Evolutionary conservation across 2,888 invertebrate genomes (phyloP).

Genomic region (Ceraclea dissimilis): DNA sequence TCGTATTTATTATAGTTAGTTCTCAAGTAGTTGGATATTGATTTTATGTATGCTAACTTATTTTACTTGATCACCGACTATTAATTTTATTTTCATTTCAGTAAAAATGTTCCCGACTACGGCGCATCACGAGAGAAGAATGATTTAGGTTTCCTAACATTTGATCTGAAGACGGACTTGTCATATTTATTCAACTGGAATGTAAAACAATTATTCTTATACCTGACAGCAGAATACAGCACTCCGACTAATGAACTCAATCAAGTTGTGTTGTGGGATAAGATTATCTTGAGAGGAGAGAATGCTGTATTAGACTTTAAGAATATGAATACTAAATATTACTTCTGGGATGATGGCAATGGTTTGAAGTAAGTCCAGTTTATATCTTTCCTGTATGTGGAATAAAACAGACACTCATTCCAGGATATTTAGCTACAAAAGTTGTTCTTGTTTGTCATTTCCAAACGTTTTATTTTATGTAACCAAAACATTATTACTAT

Average conservation of each 20-base stretch:
- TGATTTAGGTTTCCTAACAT: slow-evolving; percentile 91
- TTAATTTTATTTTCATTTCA: slow-evolving; percentile 40
- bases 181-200: slow-evolving; percentile 97
- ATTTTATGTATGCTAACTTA: too few relatives aligned
- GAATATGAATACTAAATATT: slow-evolving; percentile 95
- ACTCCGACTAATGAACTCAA: slow-evolving; percentile 81
- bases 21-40: too few relatives aligned
- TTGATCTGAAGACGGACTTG: slow-evolving; percentile 89
- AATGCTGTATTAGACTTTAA: slow-evolving; percentile 88
- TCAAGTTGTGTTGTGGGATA: slow-evolving; percentile 98
- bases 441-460: too few relatives aligned
- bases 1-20: too few relatives aligned
- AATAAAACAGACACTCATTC: too few relatives aligned
- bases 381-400: background rate
- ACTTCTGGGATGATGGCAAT: slow-evolving; percentile 99
- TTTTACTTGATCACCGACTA: too few relatives aligned
- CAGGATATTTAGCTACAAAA: too few relatives aligned
- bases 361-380: slow-evolving; percentile 70
- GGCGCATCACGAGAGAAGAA: slow-evolving; percentile 88
- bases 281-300: slow-evolving; percentile 91
- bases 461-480: too few relatives aligned
- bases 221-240: slow-evolving; percentile 92
- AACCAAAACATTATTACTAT: too few relatives aligned
- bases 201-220: slow-evolving; percentile 95
- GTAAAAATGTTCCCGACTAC: slow-evolving; percentile 95